Base-by-base conservation (phyloP, 1,140 invertebrate species). In the Patella vulgata region DNA sequence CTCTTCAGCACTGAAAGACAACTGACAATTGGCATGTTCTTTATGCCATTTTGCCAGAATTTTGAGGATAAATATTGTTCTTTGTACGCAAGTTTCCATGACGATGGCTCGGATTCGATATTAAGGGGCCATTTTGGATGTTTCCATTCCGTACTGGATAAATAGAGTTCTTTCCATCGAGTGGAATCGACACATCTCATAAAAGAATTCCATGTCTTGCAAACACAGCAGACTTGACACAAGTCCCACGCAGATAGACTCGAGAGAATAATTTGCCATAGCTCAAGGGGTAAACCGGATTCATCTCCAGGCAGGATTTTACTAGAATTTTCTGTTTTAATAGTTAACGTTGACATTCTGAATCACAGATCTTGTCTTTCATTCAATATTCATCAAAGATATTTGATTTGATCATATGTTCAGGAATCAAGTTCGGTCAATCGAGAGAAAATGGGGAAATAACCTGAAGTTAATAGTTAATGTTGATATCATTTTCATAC, bases 121-220 rank as follows among this genome's bases (percentile, higher is more conserved):
- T 75, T 74, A 0, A 80, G 47, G 17, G 78, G 78, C 78, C 78
- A 80, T 57, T 70, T 75, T 12, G 78, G 78, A 62, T 78, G 78
- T 25, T 67, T 70, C 78, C 78, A 80, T 21, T 73, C 72, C 14
- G 52, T 62, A 48, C 74, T 73, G 21, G 46, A 28, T 23, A 77
- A 39, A 50, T 80, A 80, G 11, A 80, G 59, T 30, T 80, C 74
- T n/a, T 61, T 60, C 78, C 78, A 80, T 44, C 73, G 65, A 14
- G 74, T 74, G 23, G 46, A 51, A 31, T 80, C 78, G 3, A 80
- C 19, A 46, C 74, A 78, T 0, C 67, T 19, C 11, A 78, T 68
- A 17, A 80, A 52, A 25, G 77, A 71, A 58, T 71, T 59, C 78
- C 78, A 80, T 23, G 74, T 77, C 57, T 77, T 78, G 63, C 76